Percentiles rank a stretch among this genome's conserved stretches.
These are phyloP conservation scores for Diarsia brunnea DNA, from an alignment of 2,888 invertebrate species.

Conservation along the genomic window DNA sequence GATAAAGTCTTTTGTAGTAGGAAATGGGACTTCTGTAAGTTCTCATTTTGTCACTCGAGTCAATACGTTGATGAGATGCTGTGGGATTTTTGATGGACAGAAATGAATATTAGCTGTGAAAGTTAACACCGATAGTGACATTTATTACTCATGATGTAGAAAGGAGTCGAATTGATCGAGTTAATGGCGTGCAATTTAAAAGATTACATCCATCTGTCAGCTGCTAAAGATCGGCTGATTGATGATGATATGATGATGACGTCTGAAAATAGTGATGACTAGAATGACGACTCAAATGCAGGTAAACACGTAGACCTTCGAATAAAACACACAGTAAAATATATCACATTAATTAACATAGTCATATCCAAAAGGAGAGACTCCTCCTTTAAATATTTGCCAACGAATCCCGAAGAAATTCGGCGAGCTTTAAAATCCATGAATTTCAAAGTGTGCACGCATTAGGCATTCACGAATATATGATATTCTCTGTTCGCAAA, in stretches of 20 bases:
- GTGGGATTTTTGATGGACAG: constrained; percentile 15
- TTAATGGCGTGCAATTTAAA: background rate
- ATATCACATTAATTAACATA: background rate
- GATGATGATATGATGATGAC: background rate
- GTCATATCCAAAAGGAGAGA: background rate
- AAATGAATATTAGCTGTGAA: constrained; percentile 18
- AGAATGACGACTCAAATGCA: background rate
- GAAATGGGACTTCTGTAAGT: constrained; percentile 16
- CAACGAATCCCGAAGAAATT: constrained; percentile 33
- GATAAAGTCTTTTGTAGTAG: background rate
- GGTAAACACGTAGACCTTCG: background rate
- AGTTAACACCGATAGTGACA: background rate
- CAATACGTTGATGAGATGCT: constrained; percentile 70
- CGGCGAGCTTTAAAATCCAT: constrained; percentile 61
- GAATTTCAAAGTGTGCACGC: constrained; percentile 61
- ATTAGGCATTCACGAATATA: constrained; percentile 63
- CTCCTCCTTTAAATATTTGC: background rate
- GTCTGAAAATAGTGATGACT: background rate
- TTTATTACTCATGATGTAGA: background rate
- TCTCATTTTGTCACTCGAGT: constrained; percentile 52
- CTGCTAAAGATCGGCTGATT: background rate
- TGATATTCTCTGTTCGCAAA: constrained; percentile 63
- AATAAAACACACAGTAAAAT: background rate
- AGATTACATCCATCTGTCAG: background rate
- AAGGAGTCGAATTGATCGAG: background rate